Base-by-base conservation (phyloP, 2,797 vertebrate species). In the Paratrypauchen microcephalus region DNA sequence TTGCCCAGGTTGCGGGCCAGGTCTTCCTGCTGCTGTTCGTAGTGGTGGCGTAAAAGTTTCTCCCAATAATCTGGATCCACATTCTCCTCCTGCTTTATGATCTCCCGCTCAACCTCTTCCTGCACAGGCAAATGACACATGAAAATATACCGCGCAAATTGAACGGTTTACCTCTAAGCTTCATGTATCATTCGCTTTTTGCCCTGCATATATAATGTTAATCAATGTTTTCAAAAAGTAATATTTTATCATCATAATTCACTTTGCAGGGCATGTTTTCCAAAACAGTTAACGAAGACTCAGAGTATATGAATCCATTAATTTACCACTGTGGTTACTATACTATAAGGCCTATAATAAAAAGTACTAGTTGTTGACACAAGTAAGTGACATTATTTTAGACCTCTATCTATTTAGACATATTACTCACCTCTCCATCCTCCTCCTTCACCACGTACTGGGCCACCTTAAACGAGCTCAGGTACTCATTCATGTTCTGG, bases 401-500 rank as follows among this genome's bases (percentile, higher is more conserved):
- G n/a, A 52, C n/a, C n/a, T 21, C 0, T 52, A 8, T 56, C 6
- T 1, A 26, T 32, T 16, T 36, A 39, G 59, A 63, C 36, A 23
- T 6, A 41, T 3, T 50, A n/a, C 24, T 65, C 45, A 99, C 97
- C 97, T 97, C 97, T 68, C 95, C 97, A 0, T 99, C 97, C 82
- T 99, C 97, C 88, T 99, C 97, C 39, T 97, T 95, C 86, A 99
- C 97, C 92, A 99, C 95, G 39, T 99, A 99, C 92, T 99, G 96
- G 6, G 97, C 97, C 93, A 99, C 97, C 92, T 99, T 99, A 88
- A 99, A 99, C 88, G 97, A 99, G 91, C 97, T 99, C 78, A 99
- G 94, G 90, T 99, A 99, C 90, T 99, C 97, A 8, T 99, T 99
- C 97, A 99, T 99, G 90, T 98, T 99, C 93, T 99, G 97, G 32